A percentile compares a stretch with the other conserved stretches of the same genome.
Evolutionary conservation across 2,797 vertebrate species (phyloP).

Genomic region (Alectoris magna): DNA sequence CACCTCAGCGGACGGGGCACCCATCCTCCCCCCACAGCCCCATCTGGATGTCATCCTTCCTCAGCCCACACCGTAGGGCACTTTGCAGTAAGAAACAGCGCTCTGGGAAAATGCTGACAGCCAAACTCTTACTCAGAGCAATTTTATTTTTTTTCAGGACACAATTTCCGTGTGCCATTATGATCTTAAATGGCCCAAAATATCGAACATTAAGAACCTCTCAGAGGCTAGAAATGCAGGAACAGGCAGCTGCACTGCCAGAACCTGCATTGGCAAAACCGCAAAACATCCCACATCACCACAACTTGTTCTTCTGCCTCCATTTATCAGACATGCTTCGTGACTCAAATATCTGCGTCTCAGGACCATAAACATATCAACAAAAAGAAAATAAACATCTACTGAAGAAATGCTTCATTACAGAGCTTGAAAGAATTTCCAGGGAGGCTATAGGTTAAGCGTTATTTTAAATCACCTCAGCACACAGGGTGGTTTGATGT

Average conservation of each 20-base stretch:
- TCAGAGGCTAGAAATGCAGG: not conserved
- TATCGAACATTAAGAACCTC: not conserved
- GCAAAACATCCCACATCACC: not conserved
- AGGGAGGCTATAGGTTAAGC: not conserved
- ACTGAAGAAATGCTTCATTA: not conserved
- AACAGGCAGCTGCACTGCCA: not conserved
- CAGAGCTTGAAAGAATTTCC: not conserved
- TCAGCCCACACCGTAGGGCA: accelerated
- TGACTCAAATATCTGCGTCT: not conserved
- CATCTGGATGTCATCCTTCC: not conserved
- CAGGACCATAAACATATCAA: not conserved
- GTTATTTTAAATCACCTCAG: not conserved
- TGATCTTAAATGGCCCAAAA: not conserved
- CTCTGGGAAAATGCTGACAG: not conserved
- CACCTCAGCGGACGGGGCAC: too few species aligned
- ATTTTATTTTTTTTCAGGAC: not conserved
- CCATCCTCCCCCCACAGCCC: not conserved
- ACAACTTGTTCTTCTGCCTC: not conserved
- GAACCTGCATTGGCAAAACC: not conserved
- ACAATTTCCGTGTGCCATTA: not conserved
- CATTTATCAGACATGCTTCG: not conserved
- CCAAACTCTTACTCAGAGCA: not conserved
- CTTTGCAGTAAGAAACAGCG: not conserved
- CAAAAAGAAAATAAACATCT: not conserved
- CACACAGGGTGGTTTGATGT: accelerated